Base-by-base conservation (phyloP, 2,797 vertebrate genomes). In the Acipenser ruthenus region DNA sequence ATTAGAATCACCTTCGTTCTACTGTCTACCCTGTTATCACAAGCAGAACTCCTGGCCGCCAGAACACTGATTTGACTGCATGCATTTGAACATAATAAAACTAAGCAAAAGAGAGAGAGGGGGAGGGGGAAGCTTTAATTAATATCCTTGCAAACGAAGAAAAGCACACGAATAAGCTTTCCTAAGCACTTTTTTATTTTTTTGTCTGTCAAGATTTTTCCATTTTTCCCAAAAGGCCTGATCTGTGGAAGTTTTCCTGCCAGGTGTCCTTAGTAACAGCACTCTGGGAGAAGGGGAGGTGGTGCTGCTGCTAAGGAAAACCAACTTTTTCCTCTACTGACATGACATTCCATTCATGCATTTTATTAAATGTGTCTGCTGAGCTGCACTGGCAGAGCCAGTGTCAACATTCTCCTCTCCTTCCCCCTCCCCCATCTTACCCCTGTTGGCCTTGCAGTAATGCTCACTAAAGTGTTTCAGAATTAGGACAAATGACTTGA, bases 11-110 rank as follows among this genome's bases (percentile, higher is more conserved):
- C 55, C 55, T 58, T 13, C 12, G 15, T 58, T 58, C 10, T 58
- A 58, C 15, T 58, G 55, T 58, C 55, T 58, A 58, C 10, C 12
- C 2, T 58, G 12, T 13, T 58, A 58, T 58, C 55, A 58, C 5
- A 58, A n/a, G 55, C 55, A 58, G 55, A 58, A 58, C 55, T n/a
- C n/a, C n/a, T 58, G 55, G 55, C 55, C 15, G 12, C 55, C 15
- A 13, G 15, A 58, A 6, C 55, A 58, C 0, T 58, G 55, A 13
- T 11, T 58, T 58, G 55, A 58, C 55, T 58, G 55, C 55, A n/a
- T n/a, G 55, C 55, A 58, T 58, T 58, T n/a, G 55, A n/a, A 58
- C 10, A 58, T 58, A 58, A 58, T 7, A 13, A 12, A 53, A 15
- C 3, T 6, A 58, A 37, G 12, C n/a, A 58, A n/a, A 58, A 58